Base-by-base conservation (phyloP, 2,113 vertebrate genomes). In the Noturus placidus region DNA sequence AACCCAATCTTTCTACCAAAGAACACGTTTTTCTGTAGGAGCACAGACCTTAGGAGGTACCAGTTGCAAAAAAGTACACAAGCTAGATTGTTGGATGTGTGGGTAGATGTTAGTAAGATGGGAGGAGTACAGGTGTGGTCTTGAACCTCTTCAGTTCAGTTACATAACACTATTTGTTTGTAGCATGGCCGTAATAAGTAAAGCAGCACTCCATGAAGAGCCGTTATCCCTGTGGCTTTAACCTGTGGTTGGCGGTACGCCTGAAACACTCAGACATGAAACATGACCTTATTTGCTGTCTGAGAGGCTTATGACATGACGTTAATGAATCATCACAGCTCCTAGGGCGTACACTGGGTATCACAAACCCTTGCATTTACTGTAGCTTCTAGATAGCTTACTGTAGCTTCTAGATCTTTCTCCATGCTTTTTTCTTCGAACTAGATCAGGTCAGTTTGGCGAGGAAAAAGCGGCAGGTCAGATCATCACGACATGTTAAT, bases 41-140 rank as follows among this genome's bases (percentile, higher is more conserved):
- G 50, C 7, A n/a, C 20, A n/a, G 1, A 56, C 17, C 0, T n/a
- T 77, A 50, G 4, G 56, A 42, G 56, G 22, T 42, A 3, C 13
- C 9, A 9, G 35, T 46, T 65, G 25, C 42, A 67, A 6, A 22
- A 30, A 13, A 20, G 13, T 19, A 50, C 38, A 50, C 38, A 52
- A 65, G 33, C 42, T 8, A n/a, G 27, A 69, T 35, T 30, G 0
- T 2, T 67, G 38, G 52, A 54, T 33, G 1, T 33, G 8, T 30
- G 54, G 50, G 70, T 84, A 27, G 61, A 46, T 61, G 61, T 30
- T 42, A 27, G 35, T n/a, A 79, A 8, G 22, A 9, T 17, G 14
- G 20, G 38, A 54, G 76, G n/a, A 67, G 30, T 80, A 27, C 20
- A 56, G 76, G 85, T 57, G 77, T 80, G 85, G 76, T 86, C 42